These are phyloP conservation scores for Leptopterna dolabrata DNA, from an alignment of 2,888 invertebrate species.

Conservation along the genomic window DNA sequence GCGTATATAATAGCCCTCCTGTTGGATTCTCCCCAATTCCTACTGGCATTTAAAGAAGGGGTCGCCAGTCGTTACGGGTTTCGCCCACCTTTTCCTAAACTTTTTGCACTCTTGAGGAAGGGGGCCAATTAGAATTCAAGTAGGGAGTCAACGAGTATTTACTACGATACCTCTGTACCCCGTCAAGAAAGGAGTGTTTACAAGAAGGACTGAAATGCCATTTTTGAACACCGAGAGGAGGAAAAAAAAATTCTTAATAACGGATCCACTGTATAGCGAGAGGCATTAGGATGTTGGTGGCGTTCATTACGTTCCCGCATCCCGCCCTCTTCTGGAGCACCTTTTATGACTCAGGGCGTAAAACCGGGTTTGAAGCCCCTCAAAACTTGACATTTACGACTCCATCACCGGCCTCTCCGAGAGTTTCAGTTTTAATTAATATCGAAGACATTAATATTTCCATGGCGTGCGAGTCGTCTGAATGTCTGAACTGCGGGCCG, in stretches of 20 bases:
- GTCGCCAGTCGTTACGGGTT: constrained; percentile 14
- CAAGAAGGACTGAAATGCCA: not conserved
- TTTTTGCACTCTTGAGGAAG: constrained; percentile 17
- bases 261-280: not conserved
- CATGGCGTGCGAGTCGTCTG: constrained; percentile 7
- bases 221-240: not conserved
- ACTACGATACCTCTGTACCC: not conserved
- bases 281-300: not conserved
- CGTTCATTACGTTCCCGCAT: not conserved
- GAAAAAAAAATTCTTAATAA: not conserved
- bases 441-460: constrained; percentile 19
- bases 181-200: not conserved
- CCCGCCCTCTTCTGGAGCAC: not conserved
- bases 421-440: constrained; percentile 30
- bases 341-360: constrained; percentile 16
- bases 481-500: not conserved
- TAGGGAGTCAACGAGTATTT: not conserved
- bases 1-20: constrained; percentile 31
- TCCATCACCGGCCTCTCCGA: not conserved
- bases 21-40: constrained; percentile 35
- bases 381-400: constrained; percentile 5
- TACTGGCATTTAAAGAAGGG: not conserved
- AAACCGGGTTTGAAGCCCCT: not conserved
- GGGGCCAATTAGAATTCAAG: constrained; percentile 37
- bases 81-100: constrained; percentile 27